phyloP scores from a whole-genome alignment of 1,140 invertebrate species.

The Cydia pomonella region DNA sequence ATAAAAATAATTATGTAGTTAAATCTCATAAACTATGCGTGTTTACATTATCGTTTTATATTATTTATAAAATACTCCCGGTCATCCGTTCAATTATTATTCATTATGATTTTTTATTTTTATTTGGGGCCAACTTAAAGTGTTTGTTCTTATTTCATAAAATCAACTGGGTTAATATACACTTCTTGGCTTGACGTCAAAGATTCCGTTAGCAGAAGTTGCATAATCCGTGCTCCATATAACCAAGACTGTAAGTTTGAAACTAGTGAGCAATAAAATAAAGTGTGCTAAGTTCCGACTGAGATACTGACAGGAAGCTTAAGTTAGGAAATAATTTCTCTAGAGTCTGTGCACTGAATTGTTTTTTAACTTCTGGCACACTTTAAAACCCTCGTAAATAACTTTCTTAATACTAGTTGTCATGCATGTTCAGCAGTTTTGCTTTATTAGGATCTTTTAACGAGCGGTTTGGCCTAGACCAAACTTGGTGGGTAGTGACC shows the following conservation, averaged over 20 bases:
- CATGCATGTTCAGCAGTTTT: neutral
- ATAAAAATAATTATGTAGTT: no score
- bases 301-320: conserved; percentile 13
- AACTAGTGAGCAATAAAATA: conserved; percentile 22
- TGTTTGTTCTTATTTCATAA: neutral
- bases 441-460: no score
- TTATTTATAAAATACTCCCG: no score
- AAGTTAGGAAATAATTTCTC: conserved; percentile 18
- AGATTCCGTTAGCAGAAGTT: neutral
- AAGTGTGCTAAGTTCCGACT: conserved; percentile 24
- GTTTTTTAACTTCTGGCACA: neutral
- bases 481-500: no score
- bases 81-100: no score
- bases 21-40: no score
- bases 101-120: no score
- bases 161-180: neutral
- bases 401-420: no score
- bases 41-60: no score
- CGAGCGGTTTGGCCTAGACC: no score
- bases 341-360: conserved; percentile 7
- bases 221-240: conserved; percentile 23
- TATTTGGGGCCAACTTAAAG: no score
- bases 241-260: conserved; percentile 5
- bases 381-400: neutral
- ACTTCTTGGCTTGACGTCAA: conserved; percentile 9